Base-by-base conservation (phyloP, 64 coral and sea anemone species). In the Actinia equina region DNA sequence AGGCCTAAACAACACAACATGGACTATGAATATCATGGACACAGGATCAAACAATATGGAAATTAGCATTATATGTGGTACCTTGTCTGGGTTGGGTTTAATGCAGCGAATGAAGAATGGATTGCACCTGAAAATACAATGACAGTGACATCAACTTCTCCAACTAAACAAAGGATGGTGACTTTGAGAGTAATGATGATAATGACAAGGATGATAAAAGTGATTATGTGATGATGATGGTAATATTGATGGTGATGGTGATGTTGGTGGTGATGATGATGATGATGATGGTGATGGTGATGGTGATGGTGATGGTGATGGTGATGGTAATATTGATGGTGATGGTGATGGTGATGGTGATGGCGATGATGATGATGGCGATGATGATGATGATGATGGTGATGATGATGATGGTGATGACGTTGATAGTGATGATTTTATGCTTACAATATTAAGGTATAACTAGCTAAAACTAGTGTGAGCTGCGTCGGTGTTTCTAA, bases 81-180 rank as follows among this genome's bases (percentile, higher is more conserved):
- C 95, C 93, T 99, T 99, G 19, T 92, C 89, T 55, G 82, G 92
- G 93, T 99, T 99, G 52, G 96, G 96, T 58, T 89, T 93, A 18
- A 99, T 83, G 52, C 96, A 99, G 71, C 96, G 82, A 71, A 99
- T 78, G 78, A 99, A 99, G 90, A 94, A 95, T 17, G 96, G 90
- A 80, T 95, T 95, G n/a, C 96, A 99, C 27, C 96, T 99, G 44
- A 22, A 74, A 74, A 74, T 30, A 89, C 54, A 89, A 57, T 74
- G 81, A 77, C 16, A 85, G 41, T 37, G 26, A 41, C 69, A 74
- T 30, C 69, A 65, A n/a, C 46, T 49, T 49, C 46, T 60, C 5
- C 15, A 60, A 60, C 59, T 17, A 15, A 60, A 19, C 0, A 74
- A n/a, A 25, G 41, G 30, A 63, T 63, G 60, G 20, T 63, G 60